Evolutionary conservation across 1,140 invertebrate genomes (phyloP).

Genomic region (Melipona quadrifasciata): DNA sequence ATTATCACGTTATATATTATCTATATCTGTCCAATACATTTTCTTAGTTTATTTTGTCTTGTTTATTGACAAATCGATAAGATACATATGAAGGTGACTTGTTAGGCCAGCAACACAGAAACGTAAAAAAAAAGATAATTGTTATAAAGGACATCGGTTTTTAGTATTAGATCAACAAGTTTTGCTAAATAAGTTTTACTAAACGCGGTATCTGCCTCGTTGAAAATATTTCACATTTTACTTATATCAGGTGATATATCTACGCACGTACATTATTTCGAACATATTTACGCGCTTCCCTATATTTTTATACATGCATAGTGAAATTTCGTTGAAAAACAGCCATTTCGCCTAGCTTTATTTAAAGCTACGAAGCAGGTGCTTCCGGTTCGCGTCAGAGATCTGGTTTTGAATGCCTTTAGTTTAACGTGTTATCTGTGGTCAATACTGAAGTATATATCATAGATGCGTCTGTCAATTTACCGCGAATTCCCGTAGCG

Average conservation of each 20-base stretch:
- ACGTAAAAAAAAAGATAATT: neutral
- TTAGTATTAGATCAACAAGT: neutral
- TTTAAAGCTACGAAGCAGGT: constrained; percentile 31
- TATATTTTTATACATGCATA: neutral
- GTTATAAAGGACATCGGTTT: neutral
- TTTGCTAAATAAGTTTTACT: too few species aligned
- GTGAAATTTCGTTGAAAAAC: constrained; percentile 28
- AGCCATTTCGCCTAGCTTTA: constrained; percentile 15
- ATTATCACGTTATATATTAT: neutral
- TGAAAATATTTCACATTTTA: too few species aligned
- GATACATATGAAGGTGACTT: constrained; percentile 26
- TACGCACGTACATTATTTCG: neutral
- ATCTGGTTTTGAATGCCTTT: constrained; percentile 32
- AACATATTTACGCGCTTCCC: neutral
- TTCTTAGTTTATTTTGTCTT: constrained; percentile 8
- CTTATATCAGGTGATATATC: neutral
- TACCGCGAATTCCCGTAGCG: constrained; percentile 25
- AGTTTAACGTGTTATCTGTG: constrained; percentile 47
- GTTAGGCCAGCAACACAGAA: neutral
- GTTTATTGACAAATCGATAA: constrained; percentile 43
- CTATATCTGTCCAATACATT: neutral
- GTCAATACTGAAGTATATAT: constrained; percentile 29
- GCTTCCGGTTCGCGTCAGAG: constrained; percentile 43
- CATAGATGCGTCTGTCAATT: constrained; percentile 35
- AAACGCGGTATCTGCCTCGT: too few species aligned